phyloP scores from a whole-genome alignment of 2,113 vertebrate genomes.

The Rhea pennata region DNA sequence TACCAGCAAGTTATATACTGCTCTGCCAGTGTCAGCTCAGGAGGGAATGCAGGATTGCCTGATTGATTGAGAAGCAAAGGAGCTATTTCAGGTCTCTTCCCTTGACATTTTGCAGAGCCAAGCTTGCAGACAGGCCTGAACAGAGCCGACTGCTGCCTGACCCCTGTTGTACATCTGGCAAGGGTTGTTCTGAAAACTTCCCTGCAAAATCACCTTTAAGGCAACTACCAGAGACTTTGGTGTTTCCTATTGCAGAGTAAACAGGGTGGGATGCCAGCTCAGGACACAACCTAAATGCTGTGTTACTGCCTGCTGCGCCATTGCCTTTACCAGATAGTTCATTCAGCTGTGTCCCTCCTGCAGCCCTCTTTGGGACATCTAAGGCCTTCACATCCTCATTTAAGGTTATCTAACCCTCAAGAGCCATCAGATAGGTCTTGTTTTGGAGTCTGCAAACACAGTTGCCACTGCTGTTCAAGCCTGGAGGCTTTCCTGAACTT shows the following conservation, averaged over 20 bases:
- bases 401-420: not conserved
- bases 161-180: not conserved
- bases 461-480: not conserved
- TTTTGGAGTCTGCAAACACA: not conserved
- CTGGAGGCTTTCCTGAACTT: rapidly evolving
- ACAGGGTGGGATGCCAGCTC: rapidly evolving
- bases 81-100: not conserved
- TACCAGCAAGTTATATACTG: not conserved
- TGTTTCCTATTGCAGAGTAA: not conserved
- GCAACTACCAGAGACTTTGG: not conserved
- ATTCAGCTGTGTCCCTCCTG: not conserved
- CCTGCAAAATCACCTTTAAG: not conserved
- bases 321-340: not conserved
- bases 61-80: not conserved
- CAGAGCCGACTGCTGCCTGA: not conserved
- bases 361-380: rapidly evolving
- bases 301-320: rapidly evolving
- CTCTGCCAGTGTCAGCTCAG: not conserved
- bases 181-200: not conserved
- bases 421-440: not conserved
- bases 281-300: not conserved
- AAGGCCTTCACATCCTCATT: not conserved
- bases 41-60: not conserved
- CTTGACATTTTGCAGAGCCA: not conserved
- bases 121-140: not conserved